Conservation (phyloP, 1,140 invertebrate species). For the Formica selysi region DNA sequence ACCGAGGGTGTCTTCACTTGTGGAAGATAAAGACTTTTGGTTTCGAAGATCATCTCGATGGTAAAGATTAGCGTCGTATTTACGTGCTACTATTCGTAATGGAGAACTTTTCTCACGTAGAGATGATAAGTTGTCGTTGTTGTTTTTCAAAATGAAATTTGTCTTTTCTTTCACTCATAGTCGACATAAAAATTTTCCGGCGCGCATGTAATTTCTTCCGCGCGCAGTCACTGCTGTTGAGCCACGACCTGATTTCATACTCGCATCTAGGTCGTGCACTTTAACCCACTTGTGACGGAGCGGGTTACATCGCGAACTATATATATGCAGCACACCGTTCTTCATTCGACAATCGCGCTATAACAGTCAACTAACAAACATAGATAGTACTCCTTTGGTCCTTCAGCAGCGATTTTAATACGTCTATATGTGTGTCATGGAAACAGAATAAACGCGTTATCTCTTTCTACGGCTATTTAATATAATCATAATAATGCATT, state of each 20-base stretch:
- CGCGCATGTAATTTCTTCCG: conserved; percentile 57
- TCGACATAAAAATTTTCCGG: conserved; percentile 63
- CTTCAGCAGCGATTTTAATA: not conserved
- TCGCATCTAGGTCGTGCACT: conserved; percentile 63
- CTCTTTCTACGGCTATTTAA: not conserved
- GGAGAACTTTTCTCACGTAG: not conserved
- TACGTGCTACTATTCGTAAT: not conserved
- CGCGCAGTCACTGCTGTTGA: conserved; percentile 66
- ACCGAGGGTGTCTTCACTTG: not conserved
- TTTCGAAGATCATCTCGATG: not conserved
- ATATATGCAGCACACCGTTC: conserved; percentile 3
- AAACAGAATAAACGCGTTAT: not conserved
- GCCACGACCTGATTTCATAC: conserved; percentile 65
- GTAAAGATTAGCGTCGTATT: not conserved
- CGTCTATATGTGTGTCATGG: too few relatives aligned
- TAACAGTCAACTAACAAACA: not conserved
- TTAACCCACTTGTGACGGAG: conserved; percentile 55
- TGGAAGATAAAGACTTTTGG: conserved; percentile 34
- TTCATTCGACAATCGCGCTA: conserved; percentile 25
- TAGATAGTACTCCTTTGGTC: not conserved
- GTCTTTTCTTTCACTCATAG: conserved; percentile 4
- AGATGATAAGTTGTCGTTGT: not conserved
- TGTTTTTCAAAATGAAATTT: conserved; percentile 27
- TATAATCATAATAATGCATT: not conserved
- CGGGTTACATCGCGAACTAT: conserved; percentile 4